Conservation (phyloP, 1,140 invertebrate genomes). For the Melitaea cinxia region DNA sequence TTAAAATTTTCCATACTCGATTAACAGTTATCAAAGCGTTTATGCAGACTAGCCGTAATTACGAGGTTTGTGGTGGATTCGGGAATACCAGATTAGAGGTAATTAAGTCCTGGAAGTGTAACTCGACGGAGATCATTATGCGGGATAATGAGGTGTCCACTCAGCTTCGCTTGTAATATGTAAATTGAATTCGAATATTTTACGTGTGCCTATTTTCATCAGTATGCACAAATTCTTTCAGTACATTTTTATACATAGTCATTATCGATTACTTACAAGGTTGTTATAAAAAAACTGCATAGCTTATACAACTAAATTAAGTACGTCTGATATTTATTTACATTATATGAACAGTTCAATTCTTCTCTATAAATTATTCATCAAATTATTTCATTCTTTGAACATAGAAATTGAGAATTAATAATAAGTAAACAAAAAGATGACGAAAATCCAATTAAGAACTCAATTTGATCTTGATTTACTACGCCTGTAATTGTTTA, state of each 20-base stretch:
- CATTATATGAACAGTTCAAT: not conserved
- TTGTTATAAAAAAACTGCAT: no score
- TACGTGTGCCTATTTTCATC: slow-evolving; percentile 1
- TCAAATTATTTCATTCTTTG: slow-evolving; percentile 3
- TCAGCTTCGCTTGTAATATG: slow-evolving; percentile 69
- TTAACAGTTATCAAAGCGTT: slow-evolving; percentile 26
- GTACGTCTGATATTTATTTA: no score
- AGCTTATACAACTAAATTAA: no score
- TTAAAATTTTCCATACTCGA: slow-evolving; percentile 11
- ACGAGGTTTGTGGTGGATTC: slow-evolving; percentile 50
- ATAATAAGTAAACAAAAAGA: slow-evolving; percentile 10
- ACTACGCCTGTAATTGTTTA: slow-evolving; percentile 14
- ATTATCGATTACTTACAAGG: no score
- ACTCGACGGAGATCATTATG: slow-evolving; percentile 61
- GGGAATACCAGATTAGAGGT: slow-evolving; percentile 72
- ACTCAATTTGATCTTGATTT: slow-evolving; percentile 21
- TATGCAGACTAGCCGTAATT: slow-evolving; percentile 52
- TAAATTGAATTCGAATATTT: slow-evolving; percentile 59
- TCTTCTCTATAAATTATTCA: not conserved
- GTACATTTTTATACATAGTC: no score
- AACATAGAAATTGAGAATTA: not conserved
- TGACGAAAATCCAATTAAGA: slow-evolving; percentile 16
- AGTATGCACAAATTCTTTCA: no score
- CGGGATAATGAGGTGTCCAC: slow-evolving; percentile 74
- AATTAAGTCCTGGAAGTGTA: slow-evolving; percentile 70